Conservation (phyloP, 1,140 invertebrate species). For the Phymorhynchus buccinoides region DNA sequence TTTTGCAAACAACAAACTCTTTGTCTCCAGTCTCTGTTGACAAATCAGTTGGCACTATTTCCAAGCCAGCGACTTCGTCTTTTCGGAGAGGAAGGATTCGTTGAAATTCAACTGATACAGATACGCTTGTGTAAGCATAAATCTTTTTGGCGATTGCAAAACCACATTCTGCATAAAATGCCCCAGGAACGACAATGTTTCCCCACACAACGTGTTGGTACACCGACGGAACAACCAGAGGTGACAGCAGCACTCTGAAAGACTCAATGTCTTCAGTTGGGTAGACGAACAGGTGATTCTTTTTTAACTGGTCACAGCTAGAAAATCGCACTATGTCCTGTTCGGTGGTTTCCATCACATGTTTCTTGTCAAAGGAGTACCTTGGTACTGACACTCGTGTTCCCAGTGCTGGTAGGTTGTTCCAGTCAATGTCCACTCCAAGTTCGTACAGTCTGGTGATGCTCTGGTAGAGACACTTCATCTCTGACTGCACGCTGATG, state of each 20-base stretch:
- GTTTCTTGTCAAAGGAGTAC: constrained; percentile 42
- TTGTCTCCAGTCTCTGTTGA: neutral
- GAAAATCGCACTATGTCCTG: neutral
- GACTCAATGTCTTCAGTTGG: neutral
- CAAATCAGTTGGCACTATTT: neutral
- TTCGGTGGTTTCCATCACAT: neutral
- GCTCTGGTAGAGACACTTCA: constrained; percentile 35
- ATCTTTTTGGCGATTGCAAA: constrained; percentile 40
- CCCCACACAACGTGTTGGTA: constrained; percentile 44
- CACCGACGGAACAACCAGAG: constrained; percentile 29
- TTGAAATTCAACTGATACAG: constrained; percentile 37
- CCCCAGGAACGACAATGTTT: constrained; percentile 45
- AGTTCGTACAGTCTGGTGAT: constrained; percentile 34
- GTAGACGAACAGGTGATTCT: constrained; percentile 26
- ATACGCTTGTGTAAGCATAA: neutral
- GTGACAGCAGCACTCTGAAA: constrained; percentile 35
- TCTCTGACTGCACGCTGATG: constrained; percentile 49
- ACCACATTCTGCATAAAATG: constrained; percentile 45
- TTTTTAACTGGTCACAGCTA: neutral
- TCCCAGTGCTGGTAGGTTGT: constrained; percentile 24
- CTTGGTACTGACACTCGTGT: constrained; percentile 32
- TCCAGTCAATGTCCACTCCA: constrained; percentile 47
- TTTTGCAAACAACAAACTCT: neutral
- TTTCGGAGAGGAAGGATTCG: constrained; percentile 10
- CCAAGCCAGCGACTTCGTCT: neutral